phyloP scores from a whole-genome alignment of 2,113 vertebrate genomes.

The Cochlearius cochlearius region DNA sequence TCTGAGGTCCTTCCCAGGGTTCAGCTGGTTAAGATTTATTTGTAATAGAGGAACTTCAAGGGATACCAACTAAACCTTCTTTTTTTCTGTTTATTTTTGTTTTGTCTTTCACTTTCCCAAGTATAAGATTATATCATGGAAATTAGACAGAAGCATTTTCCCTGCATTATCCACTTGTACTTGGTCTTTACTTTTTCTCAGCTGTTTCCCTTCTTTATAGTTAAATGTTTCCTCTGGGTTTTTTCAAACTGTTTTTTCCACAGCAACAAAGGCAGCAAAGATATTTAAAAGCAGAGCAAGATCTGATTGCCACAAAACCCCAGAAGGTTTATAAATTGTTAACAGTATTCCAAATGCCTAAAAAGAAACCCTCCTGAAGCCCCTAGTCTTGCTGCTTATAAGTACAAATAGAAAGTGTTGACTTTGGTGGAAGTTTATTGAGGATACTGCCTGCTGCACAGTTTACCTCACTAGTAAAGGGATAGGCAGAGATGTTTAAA shows the following conservation, averaged over 20 bases:
- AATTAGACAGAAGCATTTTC: neutral
- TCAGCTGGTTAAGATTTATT: neutral
- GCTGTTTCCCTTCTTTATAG: neutral
- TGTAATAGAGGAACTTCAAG: neutral
- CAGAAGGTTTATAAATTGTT: neutral
- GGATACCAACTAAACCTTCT: neutral
- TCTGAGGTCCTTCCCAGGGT: neutral
- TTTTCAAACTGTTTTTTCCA: neutral
- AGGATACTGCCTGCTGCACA: neutral
- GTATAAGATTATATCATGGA: neutral
- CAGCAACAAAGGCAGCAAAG: neutral
- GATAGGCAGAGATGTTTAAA: neutral
- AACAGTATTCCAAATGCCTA: neutral
- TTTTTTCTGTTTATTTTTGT: neutral
- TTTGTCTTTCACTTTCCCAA: neutral
- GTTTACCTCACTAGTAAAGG: neutral
- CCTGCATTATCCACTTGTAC: neutral
- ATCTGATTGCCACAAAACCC: neutral
- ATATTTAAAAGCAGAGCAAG: neutral
- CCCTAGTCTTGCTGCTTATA: neutral
- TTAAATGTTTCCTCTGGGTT: neutral
- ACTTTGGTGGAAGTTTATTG: neutral
- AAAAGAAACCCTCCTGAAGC: fast-evolving
- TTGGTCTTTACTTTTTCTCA: neutral
- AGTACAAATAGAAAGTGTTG: neutral